phyloP scores from a whole-genome alignment of 2,797 vertebrate genomes.

The Microctenopoma stevenorrisi region DNA sequence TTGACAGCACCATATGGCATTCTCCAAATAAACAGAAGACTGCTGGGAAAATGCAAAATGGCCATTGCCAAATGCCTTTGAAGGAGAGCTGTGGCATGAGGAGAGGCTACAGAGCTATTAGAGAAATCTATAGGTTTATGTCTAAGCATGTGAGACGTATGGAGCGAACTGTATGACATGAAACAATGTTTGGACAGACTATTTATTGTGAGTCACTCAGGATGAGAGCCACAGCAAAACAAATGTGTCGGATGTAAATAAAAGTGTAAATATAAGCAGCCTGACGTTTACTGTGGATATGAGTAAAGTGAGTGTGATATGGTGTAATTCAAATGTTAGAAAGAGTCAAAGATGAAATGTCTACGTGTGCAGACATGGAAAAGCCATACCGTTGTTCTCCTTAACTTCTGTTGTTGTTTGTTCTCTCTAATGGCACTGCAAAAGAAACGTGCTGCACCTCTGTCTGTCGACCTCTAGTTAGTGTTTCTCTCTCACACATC shows the following conservation, averaged over 20 bases:
- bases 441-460: constrained; percentile 53
- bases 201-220: constrained; percentile 33
- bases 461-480: constrained; percentile 17
- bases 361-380: constrained; percentile 55
- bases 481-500: constrained; percentile 33
- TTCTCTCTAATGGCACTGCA: constrained; percentile 43
- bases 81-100: constrained; percentile 42
- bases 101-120: constrained; percentile 51
- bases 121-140: constrained; percentile 40
- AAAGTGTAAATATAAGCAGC: constrained; percentile 57
- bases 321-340: constrained; percentile 26
- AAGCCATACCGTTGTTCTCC: constrained; percentile 74
- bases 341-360: constrained; percentile 67
- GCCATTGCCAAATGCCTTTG: constrained; percentile 55
- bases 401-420: constrained; percentile 41
- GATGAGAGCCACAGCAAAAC: constrained; percentile 44
- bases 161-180: constrained; percentile 1
- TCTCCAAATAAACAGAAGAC: constrained; percentile 34
- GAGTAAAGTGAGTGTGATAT: constrained; percentile 3
- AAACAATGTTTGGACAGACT: constrained; percentile 16
- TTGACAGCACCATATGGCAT: constrained; percentile 35
- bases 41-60: constrained; percentile 34
- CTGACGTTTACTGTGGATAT: constrained; percentile 19
- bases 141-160: constrained; percentile 28
- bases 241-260: constrained; percentile 51